Conservation (phyloP, 2,888 invertebrate species). For the Cryptus viduatorius region DNA sequence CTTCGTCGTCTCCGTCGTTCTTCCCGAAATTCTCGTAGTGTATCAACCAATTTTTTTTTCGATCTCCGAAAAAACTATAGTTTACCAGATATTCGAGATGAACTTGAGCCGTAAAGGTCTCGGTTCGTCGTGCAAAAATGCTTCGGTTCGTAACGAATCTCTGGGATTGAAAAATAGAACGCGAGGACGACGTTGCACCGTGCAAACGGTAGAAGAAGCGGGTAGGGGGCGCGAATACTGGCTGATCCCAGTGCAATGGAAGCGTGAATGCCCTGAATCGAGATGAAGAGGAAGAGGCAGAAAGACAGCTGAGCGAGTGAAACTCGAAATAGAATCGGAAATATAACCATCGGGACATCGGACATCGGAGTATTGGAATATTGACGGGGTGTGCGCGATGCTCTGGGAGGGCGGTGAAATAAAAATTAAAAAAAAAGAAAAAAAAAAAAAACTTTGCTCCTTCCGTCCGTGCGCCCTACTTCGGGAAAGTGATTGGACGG, state of each 20-base stretch:
- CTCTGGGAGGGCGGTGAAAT: constrained; percentile 21
- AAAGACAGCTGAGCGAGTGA: constrained; percentile 53
- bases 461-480: constrained; percentile 57
- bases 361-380: constrained; percentile 59
- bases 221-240: neutral
- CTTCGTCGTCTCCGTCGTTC: too few relatives aligned
- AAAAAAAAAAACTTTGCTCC: constrained; percentile 53
- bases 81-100: neutral
- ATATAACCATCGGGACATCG: constrained; percentile 32
- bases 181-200: neutral
- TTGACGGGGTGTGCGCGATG: constrained; percentile 50
- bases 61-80: neutral
- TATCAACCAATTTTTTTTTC: too few relatives aligned
- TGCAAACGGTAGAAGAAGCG: constrained; percentile 5
- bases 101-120: neutral
- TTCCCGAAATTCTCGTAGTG: neutral
- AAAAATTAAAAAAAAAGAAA: constrained; percentile 30
- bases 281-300: constrained; percentile 52
- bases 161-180: constrained; percentile 7
- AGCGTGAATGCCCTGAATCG: constrained; percentile 43
- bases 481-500: constrained; percentile 55
- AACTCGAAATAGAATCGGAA: constrained; percentile 62
- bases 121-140: neutral
- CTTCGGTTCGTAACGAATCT: neutral
- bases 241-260: constrained; percentile 36